A percentile compares a stretch with the other conserved stretches of the same genome.
These are phyloP conservation scores for Coelogynopora nodosa DNA, from an alignment of 2,888 invertebrate species.

Conservation along the genomic window DNA sequence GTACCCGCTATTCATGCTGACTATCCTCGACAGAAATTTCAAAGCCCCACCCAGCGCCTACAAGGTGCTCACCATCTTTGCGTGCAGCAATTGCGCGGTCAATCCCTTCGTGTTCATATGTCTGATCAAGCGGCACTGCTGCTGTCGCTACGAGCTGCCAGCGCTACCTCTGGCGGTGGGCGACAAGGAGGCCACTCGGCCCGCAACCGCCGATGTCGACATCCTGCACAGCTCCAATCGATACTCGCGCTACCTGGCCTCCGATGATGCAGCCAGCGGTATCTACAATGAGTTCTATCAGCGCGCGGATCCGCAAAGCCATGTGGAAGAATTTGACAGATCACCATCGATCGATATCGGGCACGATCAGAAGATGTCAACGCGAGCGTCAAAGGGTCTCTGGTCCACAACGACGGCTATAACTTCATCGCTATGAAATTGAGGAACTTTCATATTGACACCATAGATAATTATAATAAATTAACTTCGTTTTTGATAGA, in stretches of 20 bases:
- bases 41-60: conserved; percentile 53
- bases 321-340: background rate
- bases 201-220: background rate
- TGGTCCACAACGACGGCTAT: conserved; percentile 14
- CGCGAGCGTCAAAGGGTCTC: conserved; percentile 10
- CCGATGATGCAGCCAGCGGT: conserved; percentile 25
- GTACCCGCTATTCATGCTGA: conserved; percentile 83
- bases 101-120: conserved; percentile 56
- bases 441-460: too few relatives aligned
- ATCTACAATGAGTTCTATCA: conserved; percentile 31
- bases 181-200: background rate
- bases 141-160: conserved; percentile 42
- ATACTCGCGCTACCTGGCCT: conserved; percentile 32
- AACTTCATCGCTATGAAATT: background rate
- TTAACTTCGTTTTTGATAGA: too few relatives aligned
- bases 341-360: background rate
- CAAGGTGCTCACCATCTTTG: conserved; percentile 58
- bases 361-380: background rate
- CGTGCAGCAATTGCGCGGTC: conserved; percentile 58
- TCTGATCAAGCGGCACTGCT: conserved; percentile 35
- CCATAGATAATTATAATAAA: too few relatives aligned
- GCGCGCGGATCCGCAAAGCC: conserved; percentile 6
- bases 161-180: conserved; percentile 32
- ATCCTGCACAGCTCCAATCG: conserved; percentile 32
- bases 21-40: conserved; percentile 64